Base-by-base conservation (phyloP, 2,888 invertebrate genomes). In the Zygogramma bicolorata region DNA sequence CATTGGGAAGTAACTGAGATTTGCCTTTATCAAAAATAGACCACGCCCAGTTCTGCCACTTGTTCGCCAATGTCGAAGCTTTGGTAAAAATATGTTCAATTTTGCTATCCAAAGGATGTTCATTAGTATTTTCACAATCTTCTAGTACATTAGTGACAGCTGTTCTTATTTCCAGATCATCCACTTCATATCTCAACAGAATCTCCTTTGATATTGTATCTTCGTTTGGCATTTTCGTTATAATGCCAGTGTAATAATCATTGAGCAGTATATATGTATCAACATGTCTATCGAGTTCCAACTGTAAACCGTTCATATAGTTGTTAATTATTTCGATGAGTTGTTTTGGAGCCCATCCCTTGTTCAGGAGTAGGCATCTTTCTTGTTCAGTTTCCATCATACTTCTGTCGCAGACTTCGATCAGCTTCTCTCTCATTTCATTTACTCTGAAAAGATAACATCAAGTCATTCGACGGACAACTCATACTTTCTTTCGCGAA, bases 301-400 rank as follows among this genome's bases (percentile, higher is more conserved):
- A 80, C 83, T 92, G 92, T 86, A 91, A 87, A 57, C 89, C 88
- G 1, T 88, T 89, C 58, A 90, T 86, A 76, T 89, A 91, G 29
- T 89, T 87, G 79, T 92, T 91, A 1, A 86, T 86, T 78, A 92
- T 85, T 59, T 89, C 86, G 18, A 88, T 87, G 5, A 91, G 82
- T 80, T 92, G 90, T 71, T 87, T 87, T 75, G 88, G 84, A 0
- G 90, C 83, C 92, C 92, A 93, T 73, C 90, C 88, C 69, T 91
- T 89, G 63, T 79, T 79, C 53, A 92, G 89, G 29, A 92, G 85
- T 8, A 86, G 81, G 27, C 84, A 85, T 57, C 90, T 87, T 81
- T 91, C 89, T 65, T 87, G 85, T 83, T 92, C 90, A 0, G 90
- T 88, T 75, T 88, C 87, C 31, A 85, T 76, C 84, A 90, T 90